Evolutionary conservation across 2,113 vertebrate species (phyloP), one percentile per base, ranked within the genome.

Genomic region (Sciurus niger): DNA sequence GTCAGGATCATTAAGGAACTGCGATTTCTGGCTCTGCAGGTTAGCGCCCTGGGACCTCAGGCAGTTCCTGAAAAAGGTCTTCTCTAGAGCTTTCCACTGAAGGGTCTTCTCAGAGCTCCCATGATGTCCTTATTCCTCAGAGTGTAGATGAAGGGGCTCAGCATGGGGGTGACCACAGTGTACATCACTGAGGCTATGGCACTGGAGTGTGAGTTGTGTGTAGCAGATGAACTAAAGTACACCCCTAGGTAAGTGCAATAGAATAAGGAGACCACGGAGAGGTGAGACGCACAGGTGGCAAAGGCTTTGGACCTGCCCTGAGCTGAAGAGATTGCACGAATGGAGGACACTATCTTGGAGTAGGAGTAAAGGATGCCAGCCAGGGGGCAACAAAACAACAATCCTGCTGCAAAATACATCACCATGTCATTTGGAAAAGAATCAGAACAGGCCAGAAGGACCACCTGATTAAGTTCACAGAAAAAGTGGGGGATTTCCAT

Each of bases 211-310:
- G 55, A 18, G 17, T 55, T 55, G 48, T 37, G 79, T 10, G 53
- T 84, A 16, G 74, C 4, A 37, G 55, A 48, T 51, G 79, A 92
- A 65, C 90, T 43, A 18, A 82, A n/a, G 55, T 60, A 68, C 10
- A 84, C 63, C 8, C 83, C 60, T 22, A 95, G 32, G 2, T 12
- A 24, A 25, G 83, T 86, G 13, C 83, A 85, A 58, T 79, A 97
- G 43, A 95, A 95, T 67, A 97, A 83, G 17, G 53, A 93, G 7
- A 94, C 94, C 9, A 94, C 77, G 55, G 37, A 77, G 8, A 95
- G 65, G 60, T 96, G 96, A n/a, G 94, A 95, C 4, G 63, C 79
- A 88, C 93, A 97, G 24, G 95, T 97, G 73, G 87, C 90, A 13
- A 68, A 84, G 17, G 55, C 55, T 55, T 20, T 55, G 55, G 20